Evolutionary conservation across 30 jellyfish, hydroid and myxozoan species (phyloP), one percentile per base, ranked within the genome.

Genomic region (Aurelia aurita): DNA sequence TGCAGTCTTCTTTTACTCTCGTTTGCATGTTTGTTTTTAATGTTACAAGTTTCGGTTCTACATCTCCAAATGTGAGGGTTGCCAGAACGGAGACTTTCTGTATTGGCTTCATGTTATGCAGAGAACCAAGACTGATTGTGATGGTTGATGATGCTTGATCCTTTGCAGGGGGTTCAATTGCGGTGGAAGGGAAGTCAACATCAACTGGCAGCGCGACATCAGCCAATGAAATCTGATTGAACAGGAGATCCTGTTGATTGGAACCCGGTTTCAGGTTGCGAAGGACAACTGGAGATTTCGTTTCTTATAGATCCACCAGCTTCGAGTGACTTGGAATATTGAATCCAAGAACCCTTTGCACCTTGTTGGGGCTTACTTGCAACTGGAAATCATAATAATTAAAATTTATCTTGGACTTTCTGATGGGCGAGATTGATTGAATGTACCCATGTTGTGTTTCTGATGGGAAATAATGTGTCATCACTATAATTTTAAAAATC

Each of bases 301-400:
- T 39, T 4, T n/a, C 25, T 21, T 72, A 6, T 22, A 47, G 44
- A 34, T 72, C 31, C 39, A 23, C 2, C 47, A 34, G 63, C 35
- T n/a, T n/a, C n/a, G n/a, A n/a, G n/a, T n/a, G n/a, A n/a, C n/a
- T n/a, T n/a, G n/a, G n/a, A n/a, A n/a, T n/a, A 53, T 72, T 72
- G 69, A 10, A 72, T 47, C 21, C 68, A 72, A 72, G 35, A 9
- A 72, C 84, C 29, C 26, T 45, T 43, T 47, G 22, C 12, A 72
- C 69, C 44, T 19, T 72, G 39, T 44, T 34, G 43, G 84, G 84
- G 69, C 84, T 72, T 15, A 53, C 35, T 72, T 72, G 84, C n/a
- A 72, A 47, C 8, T 28, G 8, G 20, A 72, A 72, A 53, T 72
- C 69, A 47, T 72, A 72, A 44, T 72, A 43, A 23, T 47, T 53